Evolutionary conservation across 2,888 invertebrate species (phyloP).

Genomic region (Creontiades dilutus): DNA sequence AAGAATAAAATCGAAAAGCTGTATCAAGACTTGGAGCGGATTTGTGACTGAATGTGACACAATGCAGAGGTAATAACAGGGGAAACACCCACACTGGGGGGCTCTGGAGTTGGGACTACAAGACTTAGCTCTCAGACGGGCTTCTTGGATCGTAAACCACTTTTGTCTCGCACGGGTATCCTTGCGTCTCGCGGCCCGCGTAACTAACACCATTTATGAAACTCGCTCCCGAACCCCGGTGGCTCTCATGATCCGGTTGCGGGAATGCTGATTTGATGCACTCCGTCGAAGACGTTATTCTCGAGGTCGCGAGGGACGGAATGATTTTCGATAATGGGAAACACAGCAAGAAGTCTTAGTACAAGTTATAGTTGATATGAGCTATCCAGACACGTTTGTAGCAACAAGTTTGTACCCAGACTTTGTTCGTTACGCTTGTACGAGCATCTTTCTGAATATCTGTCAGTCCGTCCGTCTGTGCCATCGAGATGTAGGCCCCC

Average conservation of each 20-base stretch:
- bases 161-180: slow-evolving; percentile 43
- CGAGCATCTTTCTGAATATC: too few species aligned
- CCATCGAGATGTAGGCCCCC: too few species aligned
- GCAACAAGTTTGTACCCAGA: too few species aligned
- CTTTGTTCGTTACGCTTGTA: too few species aligned
- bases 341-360: too few species aligned
- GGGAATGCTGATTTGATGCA: background rate
- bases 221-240: background rate
- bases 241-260: background rate
- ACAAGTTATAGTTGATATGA: too few species aligned
- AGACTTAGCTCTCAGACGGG: slow-evolving; percentile 44
- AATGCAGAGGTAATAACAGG: slow-evolving; percentile 32
- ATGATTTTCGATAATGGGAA: too few species aligned
- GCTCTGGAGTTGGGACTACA: slow-evolving; percentile 19
- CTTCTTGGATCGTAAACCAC: slow-evolving; percentile 37
- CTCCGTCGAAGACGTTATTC: background rate
- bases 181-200: background rate
- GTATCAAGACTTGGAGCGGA: background rate
- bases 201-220: background rate
- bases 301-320: background rate
- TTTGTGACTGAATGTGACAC: slow-evolving; percentile 20
- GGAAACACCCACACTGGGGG: background rate
- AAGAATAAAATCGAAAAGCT: background rate
- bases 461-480: too few species aligned
- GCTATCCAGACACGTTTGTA: too few species aligned